Evolutionary conservation across 2,797 vertebrate genomes (phyloP), one percentile per base, ranked within the genome.

Genomic region (Brachyalestes nurse): DNA sequence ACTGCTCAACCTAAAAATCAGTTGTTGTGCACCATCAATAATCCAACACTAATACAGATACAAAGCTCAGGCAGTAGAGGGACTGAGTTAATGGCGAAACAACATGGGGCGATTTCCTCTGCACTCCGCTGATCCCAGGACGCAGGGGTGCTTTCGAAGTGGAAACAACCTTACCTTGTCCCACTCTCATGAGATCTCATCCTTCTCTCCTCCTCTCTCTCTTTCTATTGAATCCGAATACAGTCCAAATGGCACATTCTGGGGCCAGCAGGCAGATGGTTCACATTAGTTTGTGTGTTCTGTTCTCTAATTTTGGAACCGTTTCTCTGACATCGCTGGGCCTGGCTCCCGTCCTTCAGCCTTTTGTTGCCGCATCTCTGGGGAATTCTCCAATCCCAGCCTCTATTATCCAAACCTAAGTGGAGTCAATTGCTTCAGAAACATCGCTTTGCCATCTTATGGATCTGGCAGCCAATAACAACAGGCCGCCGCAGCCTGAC

Each of bases 231-330:
- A 62, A 40, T 78, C 42, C 62, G 45, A 55, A 47, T 58, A 8
- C 25, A 17, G 19, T 21, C 8, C 21, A 42, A 57, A 53, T 34
- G 53, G 61, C 72, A 57, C 57, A 57, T 78, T 60, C 10, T 28
- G 47, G 6, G 66, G 47, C 73, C 45, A 67, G 61, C 14, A 19
- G 34, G 75, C 76, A 82, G 58, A 85, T 82, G 80, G 67, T 79
- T 77, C 67, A 76, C 49, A 69, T 79, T 82, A 85, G 51, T 80
- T 49, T 57, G 62, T 58, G 64, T 64, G 65, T 80, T 69, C 70
- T 55, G 42, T 62, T 51, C 82, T 80, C 55, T 69, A 77, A 74
- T 81, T 84, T 66, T 73, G 75, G 74, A 72, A 61, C 57, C 45
- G 71, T 62, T 83, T 57, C 42, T 23, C 40, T 57, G 65, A 61